Evolutionary conservation across 2,797 vertebrate species (phyloP).

Genomic region (Sitta carolinensis): DNA sequence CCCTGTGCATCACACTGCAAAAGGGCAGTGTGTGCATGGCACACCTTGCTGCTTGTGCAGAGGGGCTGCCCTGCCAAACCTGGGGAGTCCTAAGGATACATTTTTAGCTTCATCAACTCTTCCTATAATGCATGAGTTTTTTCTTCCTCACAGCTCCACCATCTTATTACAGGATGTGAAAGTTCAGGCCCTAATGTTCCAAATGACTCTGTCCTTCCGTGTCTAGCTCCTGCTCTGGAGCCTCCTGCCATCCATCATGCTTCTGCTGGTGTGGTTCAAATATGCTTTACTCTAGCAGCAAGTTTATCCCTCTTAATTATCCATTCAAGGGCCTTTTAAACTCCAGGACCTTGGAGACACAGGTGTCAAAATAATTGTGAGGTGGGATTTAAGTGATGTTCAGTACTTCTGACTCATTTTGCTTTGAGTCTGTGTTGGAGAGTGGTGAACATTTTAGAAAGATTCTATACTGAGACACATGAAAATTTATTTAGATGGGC

Average conservation of each 20-base stretch:
- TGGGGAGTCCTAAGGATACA: background rate
- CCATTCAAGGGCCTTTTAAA: background rate
- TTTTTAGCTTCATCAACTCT: background rate
- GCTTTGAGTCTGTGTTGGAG: background rate
- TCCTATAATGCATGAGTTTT: background rate
- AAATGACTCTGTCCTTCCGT: background rate
- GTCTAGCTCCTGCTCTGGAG: background rate
- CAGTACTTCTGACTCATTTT: background rate
- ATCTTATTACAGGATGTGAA: background rate
- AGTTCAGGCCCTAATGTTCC: background rate
- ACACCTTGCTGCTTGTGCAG: background rate
- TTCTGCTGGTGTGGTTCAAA: background rate
- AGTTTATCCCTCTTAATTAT: background rate
- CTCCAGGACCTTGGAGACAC: background rate
- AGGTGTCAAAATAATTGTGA: background rate
- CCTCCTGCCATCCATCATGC: background rate
- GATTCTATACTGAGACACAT: background rate
- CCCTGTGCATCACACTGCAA: accelerated
- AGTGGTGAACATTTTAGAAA: background rate
- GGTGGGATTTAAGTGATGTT: background rate
- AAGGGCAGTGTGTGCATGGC: background rate
- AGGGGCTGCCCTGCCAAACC: background rate
- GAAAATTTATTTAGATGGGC: background rate
- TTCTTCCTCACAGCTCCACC: background rate
- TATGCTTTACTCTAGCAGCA: background rate